Evolutionary conservation across 64 coral and sea anemone species (phyloP).

Genomic region (Dendrophyllia cribrosa): DNA sequence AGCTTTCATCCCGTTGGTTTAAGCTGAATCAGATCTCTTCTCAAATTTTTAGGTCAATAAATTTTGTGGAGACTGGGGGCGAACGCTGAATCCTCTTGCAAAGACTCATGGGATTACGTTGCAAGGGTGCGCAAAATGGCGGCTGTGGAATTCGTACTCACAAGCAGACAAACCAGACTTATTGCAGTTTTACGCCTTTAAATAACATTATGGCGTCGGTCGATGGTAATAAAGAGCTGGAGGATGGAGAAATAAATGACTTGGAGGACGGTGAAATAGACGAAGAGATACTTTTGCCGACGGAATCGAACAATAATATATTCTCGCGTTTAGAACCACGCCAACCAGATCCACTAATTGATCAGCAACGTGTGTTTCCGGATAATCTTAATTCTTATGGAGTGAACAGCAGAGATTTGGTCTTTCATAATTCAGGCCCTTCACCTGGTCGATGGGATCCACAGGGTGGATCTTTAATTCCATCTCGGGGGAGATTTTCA

Average conservation of each 20-base stretch:
- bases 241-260: constrained; percentile 44
- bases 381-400: not conserved
- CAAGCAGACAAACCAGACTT: not conserved
- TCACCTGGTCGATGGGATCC: constrained; percentile 6
- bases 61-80: not conserved
- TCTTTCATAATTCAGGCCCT: not conserved
- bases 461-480: not conserved
- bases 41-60: too few relatives aligned
- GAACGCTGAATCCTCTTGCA: not conserved
- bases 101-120: not conserved
- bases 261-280: constrained; percentile 49
- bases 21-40: too few relatives aligned
- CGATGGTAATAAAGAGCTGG: constrained; percentile 2
- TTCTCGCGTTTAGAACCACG: constrained; percentile 17
- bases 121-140: constrained; percentile 29
- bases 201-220: not conserved
- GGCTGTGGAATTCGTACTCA: not conserved
- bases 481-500: constrained; percentile 15
- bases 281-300: not conserved
- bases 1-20: too few relatives aligned
- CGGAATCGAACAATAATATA: constrained; percentile 18
- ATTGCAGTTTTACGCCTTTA: not conserved
- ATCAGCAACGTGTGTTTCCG: not conserved
- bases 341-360: not conserved
- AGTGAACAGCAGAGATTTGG: constrained; percentile 6